These are phyloP conservation scores for Mycetomoellerius zeteki DNA, from an alignment of 1,140 invertebrate species.

Conservation along the genomic window DNA sequence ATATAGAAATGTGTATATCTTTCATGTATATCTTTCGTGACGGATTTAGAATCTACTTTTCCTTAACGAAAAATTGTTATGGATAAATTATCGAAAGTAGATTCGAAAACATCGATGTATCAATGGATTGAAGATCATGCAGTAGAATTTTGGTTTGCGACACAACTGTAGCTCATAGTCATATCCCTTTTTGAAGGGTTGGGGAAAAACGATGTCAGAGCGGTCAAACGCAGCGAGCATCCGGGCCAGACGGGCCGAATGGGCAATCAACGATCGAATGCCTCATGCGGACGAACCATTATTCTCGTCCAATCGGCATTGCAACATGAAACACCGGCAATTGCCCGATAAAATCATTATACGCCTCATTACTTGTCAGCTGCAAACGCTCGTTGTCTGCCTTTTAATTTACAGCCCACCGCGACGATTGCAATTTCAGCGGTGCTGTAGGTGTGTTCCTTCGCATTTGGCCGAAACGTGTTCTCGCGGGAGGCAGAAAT, in stretches of 20 bases:
- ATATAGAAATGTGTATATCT: neutral
- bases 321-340: constrained; percentile 80
- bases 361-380: constrained; percentile 83
- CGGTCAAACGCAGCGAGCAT: constrained; percentile 76
- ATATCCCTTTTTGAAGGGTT: constrained; percentile 59
- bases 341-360: constrained; percentile 84
- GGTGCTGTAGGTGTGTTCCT: constrained; percentile 17
- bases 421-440: constrained; percentile 65
- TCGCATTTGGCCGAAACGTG: constrained; percentile 19
- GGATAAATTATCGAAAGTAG: neutral
- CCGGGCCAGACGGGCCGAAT: constrained; percentile 78
- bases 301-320: constrained; percentile 82
- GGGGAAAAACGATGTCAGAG: constrained; percentile 69
- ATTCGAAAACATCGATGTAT: neutral
- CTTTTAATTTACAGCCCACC: constrained; percentile 81
- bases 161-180: constrained; percentile 52
- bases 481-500: constrained; percentile 30
- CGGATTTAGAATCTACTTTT: neutral
- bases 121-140: neutral
- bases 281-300: constrained; percentile 80
- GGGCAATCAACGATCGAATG: constrained; percentile 81
- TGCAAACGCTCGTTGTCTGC: constrained; percentile 77
- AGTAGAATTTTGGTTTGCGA: constrained; percentile 52
- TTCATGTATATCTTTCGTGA: neutral
- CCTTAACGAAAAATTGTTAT: neutral